Evolutionary conservation across 2,113 vertebrate genomes (phyloP).

Genomic region (Sceloporus undulatus): DNA sequence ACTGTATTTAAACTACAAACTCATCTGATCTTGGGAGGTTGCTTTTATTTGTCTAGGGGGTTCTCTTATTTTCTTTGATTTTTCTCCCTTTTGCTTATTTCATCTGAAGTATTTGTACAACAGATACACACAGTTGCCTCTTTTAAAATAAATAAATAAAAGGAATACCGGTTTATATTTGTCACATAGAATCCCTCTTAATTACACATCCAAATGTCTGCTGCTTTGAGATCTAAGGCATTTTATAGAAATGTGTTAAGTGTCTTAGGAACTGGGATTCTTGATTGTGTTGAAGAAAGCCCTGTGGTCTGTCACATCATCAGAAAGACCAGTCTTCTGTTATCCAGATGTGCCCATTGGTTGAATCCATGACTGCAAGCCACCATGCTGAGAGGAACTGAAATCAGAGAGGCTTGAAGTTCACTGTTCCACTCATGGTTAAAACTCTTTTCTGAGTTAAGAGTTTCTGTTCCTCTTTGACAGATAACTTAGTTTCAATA

Average conservation of each 20-base stretch:
- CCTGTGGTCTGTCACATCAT: conserved; percentile 56
- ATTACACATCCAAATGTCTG: conserved; percentile 44
- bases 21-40: conserved; percentile 19
- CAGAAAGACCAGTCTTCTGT: conserved; percentile 78
- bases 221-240: conserved; percentile 23
- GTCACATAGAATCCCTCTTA: conserved; percentile 32
- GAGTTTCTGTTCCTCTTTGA: conserved; percentile 81
- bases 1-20: conserved; percentile 75
- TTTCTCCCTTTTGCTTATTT: conserved; percentile 51
- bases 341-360: conserved; percentile 88
- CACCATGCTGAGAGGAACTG: conserved; percentile 95
- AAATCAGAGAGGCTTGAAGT: conserved; percentile 99
- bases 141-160: conserved; percentile 18
- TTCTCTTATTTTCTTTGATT: conserved; percentile 24
- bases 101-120: neutral
- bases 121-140: conserved; percentile 29
- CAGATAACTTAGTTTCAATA: conserved; percentile 80
- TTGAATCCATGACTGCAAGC: conserved; percentile 77
- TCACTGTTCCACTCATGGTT: conserved; percentile 86
- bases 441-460: conserved; percentile 79
- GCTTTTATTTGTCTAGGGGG: conserved; percentile 25
- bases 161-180: conserved; percentile 51
- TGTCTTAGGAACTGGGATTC: neutral
- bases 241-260: neutral
- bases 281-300: conserved; percentile 19